Base-by-base conservation (phyloP, 1,140 invertebrate genomes). In the Globodera rostochiensis region DNA sequence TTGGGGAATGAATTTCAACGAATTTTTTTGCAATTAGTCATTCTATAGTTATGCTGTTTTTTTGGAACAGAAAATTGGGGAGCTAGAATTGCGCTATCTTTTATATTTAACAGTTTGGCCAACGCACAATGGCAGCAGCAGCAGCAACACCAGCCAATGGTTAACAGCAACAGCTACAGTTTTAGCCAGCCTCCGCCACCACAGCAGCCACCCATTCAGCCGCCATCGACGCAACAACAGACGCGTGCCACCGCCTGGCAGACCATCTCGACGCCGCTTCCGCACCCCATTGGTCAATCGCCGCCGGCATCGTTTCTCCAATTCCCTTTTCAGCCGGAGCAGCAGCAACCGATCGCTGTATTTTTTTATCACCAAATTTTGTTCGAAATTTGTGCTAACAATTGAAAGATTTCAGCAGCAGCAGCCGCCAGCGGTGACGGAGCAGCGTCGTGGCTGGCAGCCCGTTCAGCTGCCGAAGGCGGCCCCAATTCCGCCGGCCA, bases 391-490 rank as follows among this genome's bases (percentile, higher is more conserved):
- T 64, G 57, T 64, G 19, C 36, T 36, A 36, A 36, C 36, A 36
- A 36, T 36, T 36, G 1, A 36, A 36, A 36, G 36, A 1, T 36
- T 36, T 36, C 2, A 36, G 15, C 11, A 64, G 15, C 57, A 47
- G 71, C 50, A 69, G 73, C 25, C n/a, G 5, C 46, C 19, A 50
- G 49, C 21, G 19, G 66, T 60, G 57, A 60, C 73, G 57, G 79
- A 73, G 74, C 73, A 76, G 73, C 79, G 70, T 15, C 79, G 79
- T n/a, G 77, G 77, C 13, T 78, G 77, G 77, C 77, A 78, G 46
- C 77, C 53, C 49, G 53, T 80, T 15, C 47, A 71, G 46, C 25
- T 76, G 74, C 74, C 79, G 13, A 80, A 73, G 49, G 13, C 79
- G n/a, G 70, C 67, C 19, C 70, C 69, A 77, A 80, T 80, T 80